Percentiles rank a stretch among this genome's conserved stretches.
Conservation (phyloP, 2,888 invertebrate species). For the Chrysodeixis includens region DNA sequence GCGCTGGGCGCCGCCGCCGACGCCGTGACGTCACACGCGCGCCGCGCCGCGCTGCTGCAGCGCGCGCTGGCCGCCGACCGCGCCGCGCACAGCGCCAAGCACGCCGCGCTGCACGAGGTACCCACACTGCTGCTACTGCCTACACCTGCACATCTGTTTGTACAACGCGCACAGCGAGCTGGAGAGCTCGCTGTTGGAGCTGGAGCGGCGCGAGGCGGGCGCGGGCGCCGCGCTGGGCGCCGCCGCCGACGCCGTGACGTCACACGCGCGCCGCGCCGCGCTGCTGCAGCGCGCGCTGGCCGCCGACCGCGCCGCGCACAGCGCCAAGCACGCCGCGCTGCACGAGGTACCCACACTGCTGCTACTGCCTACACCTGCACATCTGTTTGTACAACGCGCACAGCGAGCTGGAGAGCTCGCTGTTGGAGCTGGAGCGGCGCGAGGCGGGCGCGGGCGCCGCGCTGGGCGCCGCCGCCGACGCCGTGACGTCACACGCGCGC, state of each 20-base stretch:
- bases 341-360: constrained; percentile 20
- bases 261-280: too few relatives aligned
- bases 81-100: too few relatives aligned
- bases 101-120: too few relatives aligned
- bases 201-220: constrained; percentile 87
- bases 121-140: too few relatives aligned
- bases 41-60: too few relatives aligned
- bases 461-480: too few relatives aligned
- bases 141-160: too few relatives aligned
- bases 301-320: constrained; percentile 90
- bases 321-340: constrained; percentile 37
- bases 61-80: too few relatives aligned
- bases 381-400: too few relatives aligned
- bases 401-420: constrained; percentile 89
- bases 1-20: too few relatives aligned
- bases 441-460: constrained; percentile 80
- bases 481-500: constrained; percentile 85
- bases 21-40: constrained; percentile 83
- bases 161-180: constrained; percentile 90
- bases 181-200: constrained; percentile 90
- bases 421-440: constrained; percentile 89
- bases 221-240: constrained; percentile 52
- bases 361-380: too few relatives aligned
- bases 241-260: constrained; percentile 58
- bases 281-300: constrained; percentile 90